Evolutionary conservation across 2,888 invertebrate genomes (phyloP).

Genomic region (Caenorhabditis macrosperma): DNA sequence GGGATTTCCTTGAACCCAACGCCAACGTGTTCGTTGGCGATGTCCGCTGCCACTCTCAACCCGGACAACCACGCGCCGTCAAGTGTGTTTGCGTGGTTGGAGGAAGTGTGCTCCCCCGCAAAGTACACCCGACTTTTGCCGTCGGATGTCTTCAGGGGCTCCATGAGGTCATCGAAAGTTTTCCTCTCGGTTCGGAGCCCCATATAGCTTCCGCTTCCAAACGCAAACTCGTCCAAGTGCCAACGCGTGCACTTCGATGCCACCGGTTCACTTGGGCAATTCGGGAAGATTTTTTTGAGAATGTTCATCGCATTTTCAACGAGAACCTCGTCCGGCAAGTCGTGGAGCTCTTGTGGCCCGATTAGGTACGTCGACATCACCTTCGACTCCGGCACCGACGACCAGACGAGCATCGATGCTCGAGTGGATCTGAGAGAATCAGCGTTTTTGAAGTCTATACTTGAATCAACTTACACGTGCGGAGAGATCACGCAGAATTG

Average conservation of each 20-base stretch:
- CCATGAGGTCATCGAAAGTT: slow-evolving; percentile 13
- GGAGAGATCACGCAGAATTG: neutral
- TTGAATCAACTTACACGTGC: neutral
- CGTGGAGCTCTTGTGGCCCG: neutral
- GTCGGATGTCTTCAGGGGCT: slow-evolving; percentile 13
- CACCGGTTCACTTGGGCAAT: neutral
- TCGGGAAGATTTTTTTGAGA: slow-evolving; percentile 18
- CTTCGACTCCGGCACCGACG: slow-evolving; percentile 6
- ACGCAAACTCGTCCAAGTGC: slow-evolving; percentile 32
- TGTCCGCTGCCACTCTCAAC: slow-evolving; percentile 93
- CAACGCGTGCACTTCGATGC: neutral
- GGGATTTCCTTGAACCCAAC: neutral
- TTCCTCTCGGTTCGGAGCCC: slow-evolving; percentile 22
- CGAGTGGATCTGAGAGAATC: slow-evolving; percentile 33
- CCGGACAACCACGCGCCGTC: slow-evolving; percentile 91
- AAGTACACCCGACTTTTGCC: slow-evolving; percentile 82
- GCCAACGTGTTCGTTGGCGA: slow-evolving; percentile 91
- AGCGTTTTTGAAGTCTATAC: neutral
- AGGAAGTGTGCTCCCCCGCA: slow-evolving; percentile 96
- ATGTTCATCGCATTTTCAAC: slow-evolving; percentile 11
- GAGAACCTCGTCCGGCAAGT: slow-evolving; percentile 3
- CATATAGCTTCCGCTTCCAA: slow-evolving; percentile 33
- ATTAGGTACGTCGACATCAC: slow-evolving; percentile 26
- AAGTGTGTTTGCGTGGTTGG: slow-evolving; percentile 94
- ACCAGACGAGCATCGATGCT: slow-evolving; percentile 32